These are phyloP conservation scores for Triplophysa rosa DNA, from an alignment of 2,113 vertebrate genomes.

Conservation along the genomic window DNA sequence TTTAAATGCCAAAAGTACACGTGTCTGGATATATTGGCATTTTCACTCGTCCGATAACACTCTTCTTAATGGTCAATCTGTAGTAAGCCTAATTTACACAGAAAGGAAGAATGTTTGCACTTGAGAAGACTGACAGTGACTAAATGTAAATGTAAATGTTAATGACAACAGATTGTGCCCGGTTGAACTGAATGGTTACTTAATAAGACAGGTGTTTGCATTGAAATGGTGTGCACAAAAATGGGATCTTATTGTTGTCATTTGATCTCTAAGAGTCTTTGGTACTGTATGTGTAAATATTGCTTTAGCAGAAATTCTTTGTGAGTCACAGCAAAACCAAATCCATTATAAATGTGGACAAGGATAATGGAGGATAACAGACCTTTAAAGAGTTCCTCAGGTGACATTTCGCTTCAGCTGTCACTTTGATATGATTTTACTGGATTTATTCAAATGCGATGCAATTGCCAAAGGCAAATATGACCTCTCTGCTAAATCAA, in stretches of 20 bases:
- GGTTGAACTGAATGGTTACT: no score
- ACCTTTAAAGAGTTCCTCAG: slow-evolving; percentile 3
- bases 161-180: no score
- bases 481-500: slow-evolving; percentile 35
- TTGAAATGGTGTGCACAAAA: not conserved
- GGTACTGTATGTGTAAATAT: not conserved
- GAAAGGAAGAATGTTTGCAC: no score
- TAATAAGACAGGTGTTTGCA: no score
- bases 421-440: slow-evolving; percentile 56
- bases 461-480: slow-evolving; percentile 35
- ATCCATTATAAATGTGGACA: slow-evolving; percentile 23
- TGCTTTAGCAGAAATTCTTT: not conserved
- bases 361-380: slow-evolving; percentile 53
- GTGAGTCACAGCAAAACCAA: not conserved
- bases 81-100: no score
- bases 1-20: no score
- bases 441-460: slow-evolving; percentile 57
- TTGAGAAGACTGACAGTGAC: no score
- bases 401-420: slow-evolving; percentile 56
- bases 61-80: no score
- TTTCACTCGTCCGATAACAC: no score
- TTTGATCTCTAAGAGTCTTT: not conserved
- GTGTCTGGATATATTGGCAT: no score
- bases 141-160: no score
- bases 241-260: not conserved